Percentiles rank a stretch among this genome's conserved stretches.
Evolutionary conservation across 2,888 invertebrate genomes (phyloP).

Genomic region (Synergus umbraculus): DNA sequence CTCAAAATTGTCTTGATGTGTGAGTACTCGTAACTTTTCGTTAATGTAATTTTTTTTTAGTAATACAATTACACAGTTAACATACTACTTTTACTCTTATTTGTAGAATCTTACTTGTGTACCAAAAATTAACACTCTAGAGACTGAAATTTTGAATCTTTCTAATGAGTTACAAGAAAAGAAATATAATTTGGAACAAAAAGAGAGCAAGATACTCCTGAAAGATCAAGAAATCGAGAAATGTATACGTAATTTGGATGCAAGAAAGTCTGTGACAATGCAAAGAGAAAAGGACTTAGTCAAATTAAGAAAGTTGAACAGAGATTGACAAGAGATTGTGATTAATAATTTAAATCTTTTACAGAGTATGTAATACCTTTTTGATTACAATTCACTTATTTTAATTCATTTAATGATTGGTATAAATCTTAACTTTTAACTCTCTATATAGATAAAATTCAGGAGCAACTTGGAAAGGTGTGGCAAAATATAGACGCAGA

Average conservation of each 20-base stretch:
- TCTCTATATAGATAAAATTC: too few relatives aligned
- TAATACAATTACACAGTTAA: neutral
- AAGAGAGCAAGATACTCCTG: neutral
- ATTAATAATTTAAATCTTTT: too few relatives aligned
- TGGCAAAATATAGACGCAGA: neutral
- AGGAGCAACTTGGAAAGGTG: too few relatives aligned
- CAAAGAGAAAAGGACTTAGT: too few relatives aligned
- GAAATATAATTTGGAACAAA: neutral
- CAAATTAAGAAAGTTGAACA: too few relatives aligned
- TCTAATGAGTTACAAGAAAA: neutral
- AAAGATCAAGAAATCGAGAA: neutral
- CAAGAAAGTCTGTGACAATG: neutral
- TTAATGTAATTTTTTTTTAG: neutral
- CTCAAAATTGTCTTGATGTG: neutral
- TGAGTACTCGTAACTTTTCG: neutral
- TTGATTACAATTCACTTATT: neutral
- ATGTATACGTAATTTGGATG: neutral
- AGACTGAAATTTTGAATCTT: neutral
- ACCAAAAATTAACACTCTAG: neutral
- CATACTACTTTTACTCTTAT: neutral
- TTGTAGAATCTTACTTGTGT: neutral
- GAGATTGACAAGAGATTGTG: too few relatives aligned
- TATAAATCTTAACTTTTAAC: too few relatives aligned
- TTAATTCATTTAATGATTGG: neutral
- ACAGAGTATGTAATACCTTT: neutral